Evolutionary conservation across 2,888 invertebrate genomes (phyloP).

Genomic region (Cataglyphis cursor): DNA sequence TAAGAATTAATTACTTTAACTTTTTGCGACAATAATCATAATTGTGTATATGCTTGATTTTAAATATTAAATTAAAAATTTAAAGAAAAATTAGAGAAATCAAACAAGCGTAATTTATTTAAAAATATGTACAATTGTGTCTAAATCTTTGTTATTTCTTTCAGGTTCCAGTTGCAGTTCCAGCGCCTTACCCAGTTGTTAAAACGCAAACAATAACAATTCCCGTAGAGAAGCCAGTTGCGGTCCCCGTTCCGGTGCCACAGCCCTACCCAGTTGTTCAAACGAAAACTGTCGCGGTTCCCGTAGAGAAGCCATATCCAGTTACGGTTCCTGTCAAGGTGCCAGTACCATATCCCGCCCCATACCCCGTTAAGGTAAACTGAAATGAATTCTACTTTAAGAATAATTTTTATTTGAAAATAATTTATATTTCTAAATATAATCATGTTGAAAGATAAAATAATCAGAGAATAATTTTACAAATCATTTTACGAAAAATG

Average conservation of each 20-base stretch:
- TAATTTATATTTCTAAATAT: neutral
- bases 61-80: slow-evolving; percentile 3
- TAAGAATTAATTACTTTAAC: slow-evolving; percentile 55
- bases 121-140: neutral
- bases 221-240: slow-evolving; percentile 87
- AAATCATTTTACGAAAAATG: neutral
- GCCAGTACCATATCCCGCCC: slow-evolving; percentile 87
- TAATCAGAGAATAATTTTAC: neutral
- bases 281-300: slow-evolving; percentile 85
- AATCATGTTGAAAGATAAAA: neutral
- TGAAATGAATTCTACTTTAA: slow-evolving; percentile 16
- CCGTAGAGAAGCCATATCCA: slow-evolving; percentile 87
- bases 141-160: slow-evolving; percentile 28
- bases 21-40: neutral
- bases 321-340: slow-evolving; percentile 88
- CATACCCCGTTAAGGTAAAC: slow-evolving; percentile 88
- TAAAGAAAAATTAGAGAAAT: neutral
- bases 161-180: slow-evolving; percentile 87
- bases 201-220: slow-evolving; percentile 85
- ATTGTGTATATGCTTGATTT: neutral
- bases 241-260: slow-evolving; percentile 87
- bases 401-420: neutral
- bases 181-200: slow-evolving; percentile 86
- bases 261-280: slow-evolving; percentile 87
- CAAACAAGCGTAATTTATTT: neutral